phyloP scores from a whole-genome alignment of 2,113 vertebrate genomes.

The Cryptomyrus ogoouensis region DNA sequence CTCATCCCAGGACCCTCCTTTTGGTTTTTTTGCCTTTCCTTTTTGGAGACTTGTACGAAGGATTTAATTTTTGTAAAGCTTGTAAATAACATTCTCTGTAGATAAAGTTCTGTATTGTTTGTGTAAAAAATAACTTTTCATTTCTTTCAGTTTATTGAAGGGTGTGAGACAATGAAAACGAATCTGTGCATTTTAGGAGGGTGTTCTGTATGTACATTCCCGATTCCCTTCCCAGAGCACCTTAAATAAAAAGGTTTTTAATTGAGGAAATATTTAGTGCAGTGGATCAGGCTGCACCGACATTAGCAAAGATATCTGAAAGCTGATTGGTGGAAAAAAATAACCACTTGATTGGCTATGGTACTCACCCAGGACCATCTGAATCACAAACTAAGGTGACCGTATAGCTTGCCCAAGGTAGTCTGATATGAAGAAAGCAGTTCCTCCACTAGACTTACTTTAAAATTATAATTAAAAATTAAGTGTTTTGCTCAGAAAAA shows the following conservation, averaged over 20 bases:
- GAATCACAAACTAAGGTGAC: not conserved
- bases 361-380: not conserved
- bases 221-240: slow-evolving; percentile 27
- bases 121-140: slow-evolving; percentile 2
- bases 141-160: slow-evolving; percentile 33
- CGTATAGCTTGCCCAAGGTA: not conserved
- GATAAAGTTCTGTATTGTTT: slow-evolving; percentile 18
- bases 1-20: not conserved
- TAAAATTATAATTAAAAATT: not conserved
- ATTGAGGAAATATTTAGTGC: not conserved
- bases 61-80: slow-evolving; percentile 52
- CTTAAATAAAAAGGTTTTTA: slow-evolving; percentile 54
- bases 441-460: not conserved
- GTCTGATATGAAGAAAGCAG: not conserved
- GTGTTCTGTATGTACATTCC: slow-evolving; percentile 52
- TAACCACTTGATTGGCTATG: not conserved
- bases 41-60: slow-evolving; percentile 14
- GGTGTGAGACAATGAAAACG: slow-evolving; percentile 19
- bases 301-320: not conserved
- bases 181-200: slow-evolving; percentile 11
- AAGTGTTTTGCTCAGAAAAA: not conserved
- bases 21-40: not conserved
- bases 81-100: slow-evolving; percentile 62
- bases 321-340: not conserved
- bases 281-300: not conserved